Conservation (phyloP, 2,888 invertebrate species). For the Lottia scabra region DNA sequence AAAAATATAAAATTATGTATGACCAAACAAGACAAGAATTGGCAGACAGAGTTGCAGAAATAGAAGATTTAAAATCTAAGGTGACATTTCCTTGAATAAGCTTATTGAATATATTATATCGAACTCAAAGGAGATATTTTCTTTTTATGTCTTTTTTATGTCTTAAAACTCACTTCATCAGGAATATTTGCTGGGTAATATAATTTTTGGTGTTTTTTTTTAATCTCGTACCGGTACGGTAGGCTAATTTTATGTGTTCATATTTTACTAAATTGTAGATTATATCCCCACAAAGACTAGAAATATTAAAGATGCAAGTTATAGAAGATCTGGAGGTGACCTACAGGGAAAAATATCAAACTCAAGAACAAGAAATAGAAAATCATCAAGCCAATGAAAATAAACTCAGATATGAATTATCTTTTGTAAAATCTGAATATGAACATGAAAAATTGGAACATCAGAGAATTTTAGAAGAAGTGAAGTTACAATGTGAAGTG, state of each 20-base stretch:
- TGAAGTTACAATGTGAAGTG: conserved; percentile 63
- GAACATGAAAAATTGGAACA: conserved; percentile 63
- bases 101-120: too few species aligned
- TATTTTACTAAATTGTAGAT: conserved; percentile 38
- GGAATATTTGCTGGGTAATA: too few species aligned
- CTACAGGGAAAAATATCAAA: conserved; percentile 56
- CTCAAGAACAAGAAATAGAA: conserved; percentile 62
- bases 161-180: too few species aligned
- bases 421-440: conserved; percentile 68
- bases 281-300: conserved; percentile 60
- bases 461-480: conserved; percentile 57
- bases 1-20: conserved; percentile 63
- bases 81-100: conserved; percentile 33
- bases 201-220: too few species aligned
- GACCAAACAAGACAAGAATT: conserved; percentile 61
- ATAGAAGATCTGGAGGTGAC: conserved; percentile 60
- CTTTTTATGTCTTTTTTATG: too few species aligned
- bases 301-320: conserved; percentile 59
- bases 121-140: too few species aligned
- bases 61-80: conserved; percentile 57
- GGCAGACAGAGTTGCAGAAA: conserved; percentile 45
- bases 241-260: too few species aligned
- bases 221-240: too few species aligned
- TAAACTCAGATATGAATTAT: conserved; percentile 64
- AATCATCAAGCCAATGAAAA: conserved; percentile 56